Evolutionary conservation across 2,797 vertebrate species (phyloP).

Genomic region (Cirrhinus molitorella): DNA sequence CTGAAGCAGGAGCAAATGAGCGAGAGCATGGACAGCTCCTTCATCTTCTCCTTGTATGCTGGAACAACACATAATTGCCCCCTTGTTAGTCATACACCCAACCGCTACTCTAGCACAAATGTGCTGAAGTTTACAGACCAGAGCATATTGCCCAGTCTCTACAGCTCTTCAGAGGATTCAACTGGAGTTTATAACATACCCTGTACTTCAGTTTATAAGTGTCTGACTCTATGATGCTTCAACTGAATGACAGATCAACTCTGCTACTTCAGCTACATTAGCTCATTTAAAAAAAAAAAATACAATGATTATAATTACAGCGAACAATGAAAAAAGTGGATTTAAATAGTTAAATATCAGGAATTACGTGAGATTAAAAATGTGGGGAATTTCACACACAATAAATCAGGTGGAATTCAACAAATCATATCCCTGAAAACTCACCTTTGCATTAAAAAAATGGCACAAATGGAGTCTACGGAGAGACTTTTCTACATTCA

Average conservation of each 20-base stretch:
- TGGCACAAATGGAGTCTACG: constrained; percentile 7
- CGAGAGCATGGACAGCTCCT: constrained; percentile 95
- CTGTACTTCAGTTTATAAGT: constrained; percentile 2
- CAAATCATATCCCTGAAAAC: constrained; percentile 1
- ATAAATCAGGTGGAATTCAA: not conserved
- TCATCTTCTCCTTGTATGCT: constrained; percentile 99
- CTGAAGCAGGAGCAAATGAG: constrained; percentile 99
- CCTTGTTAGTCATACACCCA: constrained; percentile 15
- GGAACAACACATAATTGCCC: constrained; percentile 63
- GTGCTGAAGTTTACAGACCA: constrained; percentile 34
- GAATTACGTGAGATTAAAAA: not conserved
- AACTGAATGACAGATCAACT: constrained; percentile 1
- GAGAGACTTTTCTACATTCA: constrained; percentile 24
- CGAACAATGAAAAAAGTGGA: not conserved
- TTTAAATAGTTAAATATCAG: not conserved
- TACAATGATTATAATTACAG: too few relatives aligned
- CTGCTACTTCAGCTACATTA: constrained; percentile 16
- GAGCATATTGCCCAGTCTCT: not conserved
- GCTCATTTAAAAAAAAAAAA: too few relatives aligned
- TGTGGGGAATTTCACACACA: too few relatives aligned
- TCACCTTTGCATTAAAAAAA: constrained; percentile 7
- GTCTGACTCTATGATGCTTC: constrained; percentile 16
- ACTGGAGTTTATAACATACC: not conserved
- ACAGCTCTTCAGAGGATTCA: not conserved
- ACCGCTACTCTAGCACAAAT: not conserved